Percentiles rank a stretch among this genome's conserved stretches.
Conservation (phyloP, 1,140 invertebrate genomes). For the Lamellibrachia luymesi region DNA sequence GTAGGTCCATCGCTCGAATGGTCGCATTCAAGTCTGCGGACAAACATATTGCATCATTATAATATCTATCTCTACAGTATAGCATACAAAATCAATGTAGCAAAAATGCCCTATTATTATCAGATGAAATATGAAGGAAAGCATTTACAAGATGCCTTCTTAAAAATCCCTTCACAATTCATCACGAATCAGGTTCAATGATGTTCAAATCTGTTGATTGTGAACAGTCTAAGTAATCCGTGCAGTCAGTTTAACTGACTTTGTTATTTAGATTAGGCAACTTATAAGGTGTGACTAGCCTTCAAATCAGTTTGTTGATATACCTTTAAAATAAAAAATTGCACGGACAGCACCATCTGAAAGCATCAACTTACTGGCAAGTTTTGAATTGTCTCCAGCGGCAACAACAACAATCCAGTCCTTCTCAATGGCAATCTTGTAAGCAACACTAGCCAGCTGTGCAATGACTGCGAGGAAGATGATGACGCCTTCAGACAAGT, state of each 20-base stretch:
- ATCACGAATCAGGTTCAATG: too few species aligned
- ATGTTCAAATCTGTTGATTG: too few species aligned
- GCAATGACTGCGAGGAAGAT: constrained; percentile 45
- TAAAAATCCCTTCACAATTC: not conserved
- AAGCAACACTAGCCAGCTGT: constrained; percentile 51
- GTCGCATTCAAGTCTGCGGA: constrained; percentile 54
- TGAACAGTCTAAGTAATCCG: too few species aligned
- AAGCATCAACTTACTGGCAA: constrained; percentile 28
- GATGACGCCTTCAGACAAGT: constrained; percentile 36
- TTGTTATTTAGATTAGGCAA: too few species aligned
- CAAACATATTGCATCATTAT: not conserved
- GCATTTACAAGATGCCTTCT: not conserved
- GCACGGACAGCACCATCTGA: not conserved
- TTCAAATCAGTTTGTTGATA: too few species aligned
- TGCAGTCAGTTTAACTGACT: too few species aligned
- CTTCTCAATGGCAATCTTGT: constrained; percentile 56
- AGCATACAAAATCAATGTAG: too few species aligned
- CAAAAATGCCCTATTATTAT: not conserved
- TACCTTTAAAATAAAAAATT: too few species aligned
- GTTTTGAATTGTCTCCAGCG: constrained; percentile 29
- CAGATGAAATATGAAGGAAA: not conserved
- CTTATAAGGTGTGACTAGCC: too few species aligned
- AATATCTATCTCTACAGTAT: too few species aligned
- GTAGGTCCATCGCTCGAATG: constrained; percentile 58
- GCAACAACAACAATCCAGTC: constrained; percentile 60